Evolutionary conservation across 2,888 invertebrate species (phyloP).

Genomic region (Lithophane socia): DNA sequence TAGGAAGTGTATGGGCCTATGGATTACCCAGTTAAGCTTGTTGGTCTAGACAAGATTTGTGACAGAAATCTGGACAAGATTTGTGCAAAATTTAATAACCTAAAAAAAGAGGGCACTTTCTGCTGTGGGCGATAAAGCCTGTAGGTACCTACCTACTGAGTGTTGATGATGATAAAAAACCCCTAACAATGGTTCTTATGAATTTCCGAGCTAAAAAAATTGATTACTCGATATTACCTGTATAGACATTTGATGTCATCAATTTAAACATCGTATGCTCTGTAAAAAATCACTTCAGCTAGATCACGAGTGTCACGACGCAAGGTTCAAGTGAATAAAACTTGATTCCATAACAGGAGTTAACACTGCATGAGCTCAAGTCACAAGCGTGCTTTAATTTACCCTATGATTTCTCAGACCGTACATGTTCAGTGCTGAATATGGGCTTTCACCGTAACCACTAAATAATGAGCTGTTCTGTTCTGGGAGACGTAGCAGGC

Average conservation of each 20-base stretch:
- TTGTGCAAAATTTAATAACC: not conserved
- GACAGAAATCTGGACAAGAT: not conserved
- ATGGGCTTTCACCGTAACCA: conserved; percentile 31
- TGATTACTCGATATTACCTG: too few species aligned
- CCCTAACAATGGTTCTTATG: not conserved
- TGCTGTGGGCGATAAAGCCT: not conserved
- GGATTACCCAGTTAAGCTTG: not conserved
- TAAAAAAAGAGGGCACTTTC: not conserved
- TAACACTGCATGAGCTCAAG: conserved; percentile 17
- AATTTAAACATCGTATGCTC: not conserved
- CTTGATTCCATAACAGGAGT: conserved; percentile 26
- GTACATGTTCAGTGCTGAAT: conserved; percentile 33
- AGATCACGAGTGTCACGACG: conserved; percentile 7
- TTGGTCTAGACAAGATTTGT: not conserved
- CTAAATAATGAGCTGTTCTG: conserved; percentile 41
- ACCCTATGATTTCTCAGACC: conserved; percentile 31
- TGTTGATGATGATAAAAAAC: not conserved
- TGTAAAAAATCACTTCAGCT: not conserved
- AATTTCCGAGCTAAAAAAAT: not conserved
- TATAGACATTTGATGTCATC: not conserved
- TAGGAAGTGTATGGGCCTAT: not conserved
- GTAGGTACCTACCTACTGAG: not conserved
- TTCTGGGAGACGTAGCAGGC: conserved; percentile 2
- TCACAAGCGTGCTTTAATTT: conserved; percentile 39
- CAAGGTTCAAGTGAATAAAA: conserved; percentile 31